Evolutionary conservation across 2,113 vertebrate genomes (phyloP).

Genomic region (Odocoileus hemionus): DNA sequence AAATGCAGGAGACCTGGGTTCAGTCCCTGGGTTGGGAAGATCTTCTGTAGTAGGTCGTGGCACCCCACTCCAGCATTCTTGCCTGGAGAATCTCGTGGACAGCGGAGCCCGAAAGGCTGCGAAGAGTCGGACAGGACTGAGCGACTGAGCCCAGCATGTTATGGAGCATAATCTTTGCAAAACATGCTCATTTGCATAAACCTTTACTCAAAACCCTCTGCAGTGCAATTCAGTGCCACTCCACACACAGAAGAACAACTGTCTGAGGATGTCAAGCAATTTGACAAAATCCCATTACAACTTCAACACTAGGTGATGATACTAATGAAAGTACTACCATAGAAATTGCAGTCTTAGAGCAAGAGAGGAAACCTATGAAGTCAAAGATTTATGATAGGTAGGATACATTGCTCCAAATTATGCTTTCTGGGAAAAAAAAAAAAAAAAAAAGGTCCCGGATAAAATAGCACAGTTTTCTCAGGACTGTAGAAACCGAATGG

Average conservation of each 20-base stretch:
- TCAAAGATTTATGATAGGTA: neutral
- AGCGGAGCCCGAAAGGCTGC: neutral
- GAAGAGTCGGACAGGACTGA: neutral
- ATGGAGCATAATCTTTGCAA: neutral
- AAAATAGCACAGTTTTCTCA: neutral
- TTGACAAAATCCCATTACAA: neutral
- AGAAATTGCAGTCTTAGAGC: neutral
- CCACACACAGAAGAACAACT: neutral
- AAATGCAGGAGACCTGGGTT: neutral
- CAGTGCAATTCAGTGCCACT: neutral
- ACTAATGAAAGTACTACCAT: neutral
- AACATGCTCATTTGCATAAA: neutral
- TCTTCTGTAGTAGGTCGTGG: neutral
- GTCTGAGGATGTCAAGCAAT: neutral
- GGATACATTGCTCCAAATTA: neutral
- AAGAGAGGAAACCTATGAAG: neutral
- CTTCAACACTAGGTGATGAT: neutral
- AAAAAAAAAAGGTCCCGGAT: neutral
- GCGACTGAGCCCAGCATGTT: neutral
- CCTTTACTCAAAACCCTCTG: neutral
- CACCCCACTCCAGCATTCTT: neutral
- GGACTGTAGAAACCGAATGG: neutral
- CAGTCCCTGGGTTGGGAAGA: neutral
- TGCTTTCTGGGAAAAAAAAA: neutral
- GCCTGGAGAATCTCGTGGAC: neutral